phyloP scores from a whole-genome alignment of 2,888 invertebrate species.

The Dasysyrphus albostriatus region DNA sequence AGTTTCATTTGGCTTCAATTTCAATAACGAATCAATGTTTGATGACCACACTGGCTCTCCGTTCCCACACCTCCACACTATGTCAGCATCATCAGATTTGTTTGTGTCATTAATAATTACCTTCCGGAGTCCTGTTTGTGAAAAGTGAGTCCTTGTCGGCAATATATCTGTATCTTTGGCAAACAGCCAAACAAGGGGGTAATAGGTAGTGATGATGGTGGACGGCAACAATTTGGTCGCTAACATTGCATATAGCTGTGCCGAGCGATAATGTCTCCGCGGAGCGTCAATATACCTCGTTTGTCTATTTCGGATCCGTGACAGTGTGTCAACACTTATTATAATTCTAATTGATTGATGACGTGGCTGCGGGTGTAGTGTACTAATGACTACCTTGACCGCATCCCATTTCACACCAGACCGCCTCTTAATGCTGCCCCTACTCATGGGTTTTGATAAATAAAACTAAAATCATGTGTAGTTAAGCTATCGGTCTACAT shows the following conservation, averaged over 20 bases:
- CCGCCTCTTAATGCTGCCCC: too few relatives aligned
- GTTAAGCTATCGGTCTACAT: conserved; percentile 27
- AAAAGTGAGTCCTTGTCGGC: conserved; percentile 17
- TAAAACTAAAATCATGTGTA: too few relatives aligned
- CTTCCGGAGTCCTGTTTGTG: conserved; percentile 12
- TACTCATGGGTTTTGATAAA: too few relatives aligned
- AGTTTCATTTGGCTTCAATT: conserved; percentile 24
- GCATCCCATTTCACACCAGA: neutral
- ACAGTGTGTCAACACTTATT: conserved; percentile 64
- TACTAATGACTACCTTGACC: conserved; percentile 38
- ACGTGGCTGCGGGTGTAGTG: conserved; percentile 4
- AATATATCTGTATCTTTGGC: neutral
- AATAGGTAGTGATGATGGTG: too few relatives aligned
- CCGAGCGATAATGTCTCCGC: conserved; percentile 45
- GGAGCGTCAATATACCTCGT: conserved; percentile 35
- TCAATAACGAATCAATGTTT: conserved; percentile 38
- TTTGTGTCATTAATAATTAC: conserved; percentile 64
- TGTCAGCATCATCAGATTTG: neutral
- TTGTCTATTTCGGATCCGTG: conserved; percentile 37
- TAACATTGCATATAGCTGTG: neutral
- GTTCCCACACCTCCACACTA: neutral
- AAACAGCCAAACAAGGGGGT: neutral
- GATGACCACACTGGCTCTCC: neutral
- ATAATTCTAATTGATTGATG: conserved; percentile 65
- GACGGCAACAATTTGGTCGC: neutral